These are phyloP conservation scores for Hozukius guyotensis DNA, from an alignment of 2,797 vertebrate species.

Conservation along the genomic window DNA sequence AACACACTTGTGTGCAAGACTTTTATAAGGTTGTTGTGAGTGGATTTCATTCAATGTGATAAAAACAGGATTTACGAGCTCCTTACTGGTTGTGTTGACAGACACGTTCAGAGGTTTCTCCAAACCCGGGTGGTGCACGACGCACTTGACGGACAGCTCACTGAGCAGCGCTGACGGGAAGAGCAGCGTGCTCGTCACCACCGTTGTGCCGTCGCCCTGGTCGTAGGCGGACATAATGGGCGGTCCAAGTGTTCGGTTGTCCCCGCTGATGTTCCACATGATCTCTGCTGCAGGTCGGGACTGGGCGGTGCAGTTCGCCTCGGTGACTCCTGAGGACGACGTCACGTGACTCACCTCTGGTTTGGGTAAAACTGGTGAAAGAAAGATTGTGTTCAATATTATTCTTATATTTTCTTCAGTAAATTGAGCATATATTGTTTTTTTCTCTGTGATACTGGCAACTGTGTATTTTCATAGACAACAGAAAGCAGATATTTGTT, in stretches of 20 bases:
- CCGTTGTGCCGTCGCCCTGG: slow-evolving; percentile 79
- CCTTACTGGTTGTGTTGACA: slow-evolving; percentile 70
- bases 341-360: slow-evolving; percentile 73
- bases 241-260: slow-evolving; percentile 76
- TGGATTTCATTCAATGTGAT: neutral
- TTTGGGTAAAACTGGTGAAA: slow-evolving; percentile 77
- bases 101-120: slow-evolving; percentile 56
- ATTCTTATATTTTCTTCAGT: neutral
- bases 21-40: no score
- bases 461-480: neutral
- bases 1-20: no score
- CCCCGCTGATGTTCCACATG: slow-evolving; percentile 72
- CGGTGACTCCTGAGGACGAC: slow-evolving; percentile 60
- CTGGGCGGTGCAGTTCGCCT: slow-evolving; percentile 82
- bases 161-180: slow-evolving; percentile 65
- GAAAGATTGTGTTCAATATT: neutral
- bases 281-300: slow-evolving; percentile 78
- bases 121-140: slow-evolving; percentile 79
- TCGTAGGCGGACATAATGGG: slow-evolving; percentile 51
- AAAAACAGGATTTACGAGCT: neutral
- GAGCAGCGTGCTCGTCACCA: slow-evolving; percentile 77
- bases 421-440: neutral
- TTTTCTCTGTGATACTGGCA: neutral
- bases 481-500: neutral
- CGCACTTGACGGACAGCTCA: slow-evolving; percentile 70